Conservation (phyloP, 37 sponge, comb jelly and placozoan species). For the Ianthella basta region DNA sequence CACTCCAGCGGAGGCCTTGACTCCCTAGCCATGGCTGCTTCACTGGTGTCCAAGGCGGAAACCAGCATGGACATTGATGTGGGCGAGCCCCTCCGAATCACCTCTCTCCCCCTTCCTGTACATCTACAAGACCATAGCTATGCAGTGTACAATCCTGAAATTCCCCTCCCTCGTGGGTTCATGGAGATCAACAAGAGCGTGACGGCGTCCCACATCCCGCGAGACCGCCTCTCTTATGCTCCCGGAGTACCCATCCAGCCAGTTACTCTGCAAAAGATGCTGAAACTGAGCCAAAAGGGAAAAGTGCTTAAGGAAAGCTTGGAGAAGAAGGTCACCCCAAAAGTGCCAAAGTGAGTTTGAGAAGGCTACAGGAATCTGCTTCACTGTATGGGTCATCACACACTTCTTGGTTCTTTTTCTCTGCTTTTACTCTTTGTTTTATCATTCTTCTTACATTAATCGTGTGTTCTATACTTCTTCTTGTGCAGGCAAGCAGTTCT, state of each 20-base stretch:
- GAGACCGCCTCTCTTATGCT: constrained; percentile 73
- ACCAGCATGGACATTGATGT: constrained; percentile 68
- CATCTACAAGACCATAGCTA: constrained; percentile 68
- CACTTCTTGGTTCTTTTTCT: no score
- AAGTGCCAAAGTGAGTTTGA: constrained; percentile 20
- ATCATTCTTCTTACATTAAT: background rate
- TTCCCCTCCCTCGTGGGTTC: constrained; percentile 6
- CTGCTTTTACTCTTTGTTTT: background rate
- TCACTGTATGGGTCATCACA: no score
- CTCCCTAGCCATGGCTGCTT: constrained; percentile 3
- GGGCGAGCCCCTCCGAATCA: constrained; percentile 42
- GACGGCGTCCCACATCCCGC: constrained; percentile 50
- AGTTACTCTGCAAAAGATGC: constrained; percentile 66
- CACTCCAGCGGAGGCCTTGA: background rate
- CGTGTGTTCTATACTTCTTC: no score
- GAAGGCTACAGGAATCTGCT: background rate
- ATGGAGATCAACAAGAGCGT: constrained; percentile 52
- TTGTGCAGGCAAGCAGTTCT: no score
- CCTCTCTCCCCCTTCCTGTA: constrained; percentile 50
- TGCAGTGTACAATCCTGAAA: constrained; percentile 61
- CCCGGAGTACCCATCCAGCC: constrained; percentile 72
- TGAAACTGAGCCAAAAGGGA: constrained; percentile 59
- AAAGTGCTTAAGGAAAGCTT: constrained; percentile 13
- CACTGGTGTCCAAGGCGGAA: background rate
- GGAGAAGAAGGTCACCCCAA: background rate